Conservation (phyloP, 2,113 vertebrate species). For the Vulpes ferrilata region DNA sequence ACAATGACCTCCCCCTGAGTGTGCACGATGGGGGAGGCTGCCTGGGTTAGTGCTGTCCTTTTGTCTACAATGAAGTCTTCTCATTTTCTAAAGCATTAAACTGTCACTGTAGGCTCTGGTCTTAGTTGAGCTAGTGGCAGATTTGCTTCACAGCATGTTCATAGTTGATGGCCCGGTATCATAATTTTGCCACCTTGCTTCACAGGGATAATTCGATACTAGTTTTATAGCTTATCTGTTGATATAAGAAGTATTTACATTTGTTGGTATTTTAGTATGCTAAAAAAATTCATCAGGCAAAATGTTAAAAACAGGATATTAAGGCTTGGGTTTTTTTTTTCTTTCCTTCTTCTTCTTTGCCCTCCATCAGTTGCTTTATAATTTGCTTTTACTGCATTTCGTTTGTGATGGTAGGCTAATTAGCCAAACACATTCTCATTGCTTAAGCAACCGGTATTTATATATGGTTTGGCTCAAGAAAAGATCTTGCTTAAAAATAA, state of each 20-base stretch:
- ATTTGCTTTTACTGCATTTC: background rate
- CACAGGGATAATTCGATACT: background rate
- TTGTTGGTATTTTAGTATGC: background rate
- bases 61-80: background rate
- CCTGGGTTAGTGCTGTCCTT: background rate
- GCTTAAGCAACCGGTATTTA: background rate
- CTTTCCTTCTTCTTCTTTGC: background rate
- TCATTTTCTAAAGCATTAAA: background rate
- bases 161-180: background rate
- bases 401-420: background rate
- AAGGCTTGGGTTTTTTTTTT: background rate
- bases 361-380: background rate
- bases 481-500: background rate
- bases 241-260: background rate
- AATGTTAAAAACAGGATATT: background rate
- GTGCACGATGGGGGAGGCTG: background rate
- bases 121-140: background rate
- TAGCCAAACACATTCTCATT: conserved; percentile 3
- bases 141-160: background rate
- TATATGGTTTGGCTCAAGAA: background rate
- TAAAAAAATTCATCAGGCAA: conserved; percentile 15
- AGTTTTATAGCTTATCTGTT: background rate
- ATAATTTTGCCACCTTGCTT: background rate
- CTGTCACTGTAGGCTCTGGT: background rate
- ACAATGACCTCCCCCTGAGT: background rate